Conservation (phyloP, 2,888 invertebrate species). For the Carabus problematicus region DNA sequence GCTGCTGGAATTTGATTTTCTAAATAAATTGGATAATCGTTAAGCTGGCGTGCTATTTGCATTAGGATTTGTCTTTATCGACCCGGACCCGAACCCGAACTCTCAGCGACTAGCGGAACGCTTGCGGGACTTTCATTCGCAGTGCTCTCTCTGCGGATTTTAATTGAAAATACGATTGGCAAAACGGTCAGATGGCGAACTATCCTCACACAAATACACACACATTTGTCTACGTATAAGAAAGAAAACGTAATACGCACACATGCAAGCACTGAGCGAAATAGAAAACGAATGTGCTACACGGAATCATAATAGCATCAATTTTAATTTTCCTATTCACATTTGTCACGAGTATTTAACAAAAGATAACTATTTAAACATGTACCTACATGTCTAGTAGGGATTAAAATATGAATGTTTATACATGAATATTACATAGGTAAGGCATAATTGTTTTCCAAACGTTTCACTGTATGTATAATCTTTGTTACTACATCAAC, state of each 20-base stretch:
- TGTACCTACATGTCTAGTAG: too few relatives aligned
- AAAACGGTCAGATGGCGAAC: slow-evolving; percentile 1
- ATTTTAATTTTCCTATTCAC: too few relatives aligned
- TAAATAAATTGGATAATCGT: slow-evolving; percentile 42
- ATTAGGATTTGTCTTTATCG: slow-evolving; percentile 25
- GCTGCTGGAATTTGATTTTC: slow-evolving; percentile 37
- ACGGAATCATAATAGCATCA: background rate
- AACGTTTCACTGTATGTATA: too few relatives aligned
- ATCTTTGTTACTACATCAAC: too few relatives aligned
- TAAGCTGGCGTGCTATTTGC: slow-evolving; percentile 42
- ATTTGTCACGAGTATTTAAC: too few relatives aligned
- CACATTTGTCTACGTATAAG: background rate
- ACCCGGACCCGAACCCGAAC: background rate
- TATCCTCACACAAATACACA: background rate
- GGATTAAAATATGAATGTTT: too few relatives aligned
- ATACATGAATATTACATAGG: too few relatives aligned
- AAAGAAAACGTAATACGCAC: background rate
- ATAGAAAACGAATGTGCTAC: background rate
- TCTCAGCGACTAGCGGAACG: too few relatives aligned
- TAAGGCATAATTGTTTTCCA: too few relatives aligned
- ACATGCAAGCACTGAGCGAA: background rate
- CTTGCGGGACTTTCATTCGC: too few relatives aligned
- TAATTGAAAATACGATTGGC: slow-evolving; percentile 16
- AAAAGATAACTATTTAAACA: too few relatives aligned
- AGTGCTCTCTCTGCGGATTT: slow-evolving; percentile 6